Evolutionary conservation across 2,888 invertebrate genomes (phyloP).

Genomic region (Subacronicta megacephala): DNA sequence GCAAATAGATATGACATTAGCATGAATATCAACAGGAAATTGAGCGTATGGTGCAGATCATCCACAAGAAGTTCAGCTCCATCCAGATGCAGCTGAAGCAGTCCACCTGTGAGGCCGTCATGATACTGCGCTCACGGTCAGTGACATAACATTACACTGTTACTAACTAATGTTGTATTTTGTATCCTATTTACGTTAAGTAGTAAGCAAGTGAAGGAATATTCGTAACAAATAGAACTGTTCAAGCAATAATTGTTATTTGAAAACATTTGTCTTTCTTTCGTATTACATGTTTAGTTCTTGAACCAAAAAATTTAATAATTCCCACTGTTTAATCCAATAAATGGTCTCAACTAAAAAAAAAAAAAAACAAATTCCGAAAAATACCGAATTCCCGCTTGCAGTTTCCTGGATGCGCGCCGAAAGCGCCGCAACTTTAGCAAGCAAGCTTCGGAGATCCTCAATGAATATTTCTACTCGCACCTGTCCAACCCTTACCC

Average conservation of each 20-base stretch:
- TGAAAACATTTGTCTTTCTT: too few relatives aligned
- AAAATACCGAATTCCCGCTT: constrained; percentile 62
- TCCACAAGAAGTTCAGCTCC: constrained; percentile 99
- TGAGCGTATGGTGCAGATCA: constrained; percentile 99
- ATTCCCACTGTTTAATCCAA: constrained; percentile 53
- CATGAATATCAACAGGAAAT: constrained; percentile 92
- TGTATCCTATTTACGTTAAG: too few relatives aligned
- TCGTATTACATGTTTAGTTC: too few relatives aligned
- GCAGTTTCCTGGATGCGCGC: constrained; percentile 93
- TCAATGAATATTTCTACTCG: constrained; percentile 99
- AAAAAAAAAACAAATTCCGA: constrained; percentile 12
- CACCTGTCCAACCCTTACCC: constrained; percentile 99
- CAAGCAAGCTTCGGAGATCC: constrained; percentile 99
- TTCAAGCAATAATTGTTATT: too few relatives aligned
- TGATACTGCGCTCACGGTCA: constrained; percentile 96
- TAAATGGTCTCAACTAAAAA: constrained; percentile 67
- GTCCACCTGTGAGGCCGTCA: constrained; percentile 99
- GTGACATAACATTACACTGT: constrained; percentile 31
- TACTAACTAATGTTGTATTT: background rate
- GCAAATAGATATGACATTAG: background rate
- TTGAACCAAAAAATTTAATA: too few relatives aligned
- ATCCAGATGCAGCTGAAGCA: constrained; percentile 99
- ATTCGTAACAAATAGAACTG: too few relatives aligned
- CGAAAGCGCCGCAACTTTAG: constrained; percentile 99
- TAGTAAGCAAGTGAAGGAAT: too few relatives aligned